phyloP scores from a whole-genome alignment of 2,888 invertebrate genomes.

The Notodonta ziczac region DNA sequence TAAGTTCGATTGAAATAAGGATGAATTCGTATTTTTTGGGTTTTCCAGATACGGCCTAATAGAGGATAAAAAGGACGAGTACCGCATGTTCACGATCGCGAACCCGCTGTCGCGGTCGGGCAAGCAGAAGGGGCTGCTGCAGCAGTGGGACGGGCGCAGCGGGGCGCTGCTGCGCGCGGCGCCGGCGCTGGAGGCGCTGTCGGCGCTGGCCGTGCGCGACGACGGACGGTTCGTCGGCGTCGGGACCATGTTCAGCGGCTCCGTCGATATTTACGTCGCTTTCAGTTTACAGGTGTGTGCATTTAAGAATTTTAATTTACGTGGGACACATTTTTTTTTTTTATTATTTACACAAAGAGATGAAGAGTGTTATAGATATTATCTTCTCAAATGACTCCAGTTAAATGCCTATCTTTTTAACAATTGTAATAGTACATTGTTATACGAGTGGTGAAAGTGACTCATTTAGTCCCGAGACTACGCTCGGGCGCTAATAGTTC shows the following conservation, averaged over 20 bases:
- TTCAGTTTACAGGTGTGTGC: constrained; percentile 93
- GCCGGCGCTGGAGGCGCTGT: constrained; percentile 86
- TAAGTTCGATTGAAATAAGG: no score
- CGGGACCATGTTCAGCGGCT: constrained; percentile 97
- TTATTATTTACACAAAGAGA: no score
- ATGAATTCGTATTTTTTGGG: no score
- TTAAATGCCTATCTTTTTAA: no score
- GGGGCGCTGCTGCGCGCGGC: constrained; percentile 85
- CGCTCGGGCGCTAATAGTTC: no score
- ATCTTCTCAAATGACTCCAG: no score
- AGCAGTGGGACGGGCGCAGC: constrained; percentile 88
- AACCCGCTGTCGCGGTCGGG: constrained; percentile 91
- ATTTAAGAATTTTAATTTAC: no score
- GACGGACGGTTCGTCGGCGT: constrained; percentile 96
- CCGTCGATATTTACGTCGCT: constrained; percentile 94
- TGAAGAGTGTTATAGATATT: no score
- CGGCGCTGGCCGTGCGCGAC: constrained; percentile 94
- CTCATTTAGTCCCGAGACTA: no score
- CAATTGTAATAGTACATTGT: no score
- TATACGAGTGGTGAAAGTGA: no score
- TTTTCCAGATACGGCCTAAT: constrained; percentile 87
- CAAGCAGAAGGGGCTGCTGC: constrained; percentile 89
- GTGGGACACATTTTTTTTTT: no score
- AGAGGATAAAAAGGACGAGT: constrained; percentile 87
- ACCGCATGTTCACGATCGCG: constrained; percentile 90